Base-by-base conservation (phyloP, 2,888 invertebrate species). In the Lepidochitona cinerea region DNA sequence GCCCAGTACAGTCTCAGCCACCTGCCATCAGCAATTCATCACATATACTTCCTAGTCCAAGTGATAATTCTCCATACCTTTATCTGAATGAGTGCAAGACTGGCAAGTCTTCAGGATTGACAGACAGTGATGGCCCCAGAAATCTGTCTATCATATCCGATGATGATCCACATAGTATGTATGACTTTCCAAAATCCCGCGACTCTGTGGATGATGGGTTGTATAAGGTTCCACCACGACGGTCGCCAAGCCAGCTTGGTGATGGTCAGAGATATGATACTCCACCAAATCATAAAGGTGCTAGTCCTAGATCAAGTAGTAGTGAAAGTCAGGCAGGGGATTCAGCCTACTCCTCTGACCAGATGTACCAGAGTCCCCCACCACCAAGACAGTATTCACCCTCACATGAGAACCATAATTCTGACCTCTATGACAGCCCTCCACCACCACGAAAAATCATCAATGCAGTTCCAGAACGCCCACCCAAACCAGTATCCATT, bases 381-480 rank as follows among this genome's bases (percentile, higher is more conserved):
- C 41, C 49, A 7, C 68, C 68, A 1, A 37, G 1, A 37, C 68
- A 37, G 36, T 41, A 29, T 37, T 41, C 68, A 23, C 68, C 68
- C 6, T 29, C 32, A 29, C 18, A 68, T 26, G 26, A 68, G 9
- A 5, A 6, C 23, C 37, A 12, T 14, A 41, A 37, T 2, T 37
- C 49, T 3, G 68, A 49, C 26, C 37, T 49, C 14, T 68, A 68
- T 29, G 68, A 37, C 12, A 49, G 37, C 18, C 68, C 68, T 7
- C 68, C 68, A 3, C 66, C 66, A 14, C 37, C 66, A 37, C 66
- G 66, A 4, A 59, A 59, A 32, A 59, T 59, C 23, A 26, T 59
- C 81, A 81, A 53, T n/a, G 72, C 72, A 9, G 87, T 86, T 2
- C 87, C 86, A 0, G 73, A 68, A 18, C 76, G 86, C 5, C 86